A percentile compares a stretch with the other conserved stretches of the same genome.
Evolutionary conservation across 2,888 invertebrate species (phyloP).

Genomic region (Ophioninae sp.): DNA sequence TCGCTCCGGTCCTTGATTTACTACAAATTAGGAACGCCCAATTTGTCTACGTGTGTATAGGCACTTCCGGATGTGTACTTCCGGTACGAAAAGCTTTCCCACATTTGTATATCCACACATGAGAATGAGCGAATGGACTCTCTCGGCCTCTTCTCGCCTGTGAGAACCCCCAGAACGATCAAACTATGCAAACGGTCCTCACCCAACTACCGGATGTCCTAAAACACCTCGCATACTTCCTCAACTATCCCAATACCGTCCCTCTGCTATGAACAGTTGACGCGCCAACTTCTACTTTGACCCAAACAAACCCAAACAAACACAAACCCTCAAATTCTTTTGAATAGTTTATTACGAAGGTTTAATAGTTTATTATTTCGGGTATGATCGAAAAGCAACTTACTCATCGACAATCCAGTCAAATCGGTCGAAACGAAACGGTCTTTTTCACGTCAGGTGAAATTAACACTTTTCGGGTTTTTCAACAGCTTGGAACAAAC

Average conservation of each 20-base stretch:
- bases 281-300: not conserved
- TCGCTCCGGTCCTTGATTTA: slow-evolving; percentile 62
- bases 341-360: too few relatives aligned
- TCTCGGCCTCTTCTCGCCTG: slow-evolving; percentile 38
- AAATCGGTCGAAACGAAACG: too few relatives aligned
- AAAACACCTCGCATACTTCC: slow-evolving; percentile 67
- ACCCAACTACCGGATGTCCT: slow-evolving; percentile 15
- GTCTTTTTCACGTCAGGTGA: too few relatives aligned
- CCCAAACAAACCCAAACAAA: slow-evolving; percentile 33
- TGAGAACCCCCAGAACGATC: slow-evolving; percentile 43
- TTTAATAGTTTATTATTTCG: too few relatives aligned
- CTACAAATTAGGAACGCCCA: slow-evolving; percentile 66
- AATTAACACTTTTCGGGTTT: too few relatives aligned
- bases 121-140: slow-evolving; percentile 26
- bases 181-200: slow-evolving; percentile 55
- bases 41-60: slow-evolving; percentile 59
- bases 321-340: too few relatives aligned
- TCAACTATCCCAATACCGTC: slow-evolving; percentile 69
- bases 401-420: too few relatives aligned
- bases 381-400: too few relatives aligned
- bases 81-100: not conserved
- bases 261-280: slow-evolving; percentile 51
- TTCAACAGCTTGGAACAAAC: too few relatives aligned
- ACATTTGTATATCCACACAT: not conserved
- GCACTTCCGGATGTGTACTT: not conserved